Conservation (phyloP, 2,888 invertebrate genomes). For the Apodemia zela region DNA sequence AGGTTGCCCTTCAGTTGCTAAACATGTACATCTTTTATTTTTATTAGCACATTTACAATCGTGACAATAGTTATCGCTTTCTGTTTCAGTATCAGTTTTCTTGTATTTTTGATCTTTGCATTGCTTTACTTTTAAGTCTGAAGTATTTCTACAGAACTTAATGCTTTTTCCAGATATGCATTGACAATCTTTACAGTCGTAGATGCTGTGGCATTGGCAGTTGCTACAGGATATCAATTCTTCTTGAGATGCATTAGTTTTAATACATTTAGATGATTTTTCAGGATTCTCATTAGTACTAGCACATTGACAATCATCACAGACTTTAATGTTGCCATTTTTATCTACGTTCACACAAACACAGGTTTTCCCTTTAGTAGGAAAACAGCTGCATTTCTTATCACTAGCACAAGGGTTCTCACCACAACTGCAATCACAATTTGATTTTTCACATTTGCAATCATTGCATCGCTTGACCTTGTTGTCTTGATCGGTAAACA, state of each 20-base stretch:
- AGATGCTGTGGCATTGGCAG: background rate
- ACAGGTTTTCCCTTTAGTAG: slow-evolving; percentile 29
- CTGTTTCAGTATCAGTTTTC: background rate
- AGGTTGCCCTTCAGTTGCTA: slow-evolving; percentile 36
- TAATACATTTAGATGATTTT: background rate
- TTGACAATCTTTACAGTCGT: no score
- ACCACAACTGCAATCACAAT: slow-evolving; percentile 30
- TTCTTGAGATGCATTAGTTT: background rate
- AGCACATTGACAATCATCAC: slow-evolving; percentile 28
- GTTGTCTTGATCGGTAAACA: slow-evolving; percentile 37
- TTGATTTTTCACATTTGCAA: slow-evolving; percentile 32
- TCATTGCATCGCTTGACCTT: slow-evolving; percentile 38
- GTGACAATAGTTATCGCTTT: slow-evolving; percentile 28
- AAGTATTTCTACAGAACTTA: background rate
- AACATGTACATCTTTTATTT: slow-evolving; percentile 39
- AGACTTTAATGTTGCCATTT: slow-evolving; percentile 32
- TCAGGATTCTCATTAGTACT: background rate
- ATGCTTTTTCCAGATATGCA: no score
- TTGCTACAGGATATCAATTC: background rate
- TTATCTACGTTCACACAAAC: slow-evolving; percentile 35
- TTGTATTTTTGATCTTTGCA: background rate
- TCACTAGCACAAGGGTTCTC: slow-evolving; percentile 14
- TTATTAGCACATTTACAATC: slow-evolving; percentile 34
- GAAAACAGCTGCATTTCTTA: slow-evolving; percentile 8
- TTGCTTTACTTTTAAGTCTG: background rate